Evolutionary conservation across 2,113 vertebrate species (phyloP).

Genomic region (Hipposideros armiger): DNA sequence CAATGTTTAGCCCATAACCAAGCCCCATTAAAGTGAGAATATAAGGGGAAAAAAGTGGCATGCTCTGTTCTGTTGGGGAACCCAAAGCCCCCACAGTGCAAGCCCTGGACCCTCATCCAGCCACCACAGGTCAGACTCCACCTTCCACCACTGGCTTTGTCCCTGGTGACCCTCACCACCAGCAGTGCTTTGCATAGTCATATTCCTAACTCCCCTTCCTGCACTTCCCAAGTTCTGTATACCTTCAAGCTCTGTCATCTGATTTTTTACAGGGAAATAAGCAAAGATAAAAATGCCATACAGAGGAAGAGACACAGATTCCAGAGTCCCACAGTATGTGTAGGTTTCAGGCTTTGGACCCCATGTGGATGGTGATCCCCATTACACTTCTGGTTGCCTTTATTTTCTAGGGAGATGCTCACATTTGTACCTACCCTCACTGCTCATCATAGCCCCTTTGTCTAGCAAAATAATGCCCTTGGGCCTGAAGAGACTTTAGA

Average conservation of each 20-base stretch:
- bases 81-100: not conserved
- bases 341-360: not conserved
- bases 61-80: not conserved
- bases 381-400: not conserved
- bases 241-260: not conserved
- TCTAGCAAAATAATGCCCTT: not conserved
- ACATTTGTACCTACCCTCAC: not conserved
- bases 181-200: not conserved
- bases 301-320: not conserved
- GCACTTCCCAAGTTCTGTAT: not conserved
- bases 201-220: not conserved
- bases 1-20: not conserved
- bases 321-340: not conserved
- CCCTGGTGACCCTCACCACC: not conserved
- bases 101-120: not conserved
- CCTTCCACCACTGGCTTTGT: not conserved
- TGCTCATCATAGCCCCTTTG: not conserved
- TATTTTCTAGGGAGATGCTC: not conserved
- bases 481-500: not conserved
- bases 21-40: not conserved
- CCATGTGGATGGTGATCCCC: not conserved
- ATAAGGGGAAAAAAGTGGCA: not conserved
- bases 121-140: not conserved
- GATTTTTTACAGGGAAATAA: not conserved
- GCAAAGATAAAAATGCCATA: not conserved